Conservation (phyloP, 2,113 vertebrate genomes). For the Ariopsis seemanni region DNA sequence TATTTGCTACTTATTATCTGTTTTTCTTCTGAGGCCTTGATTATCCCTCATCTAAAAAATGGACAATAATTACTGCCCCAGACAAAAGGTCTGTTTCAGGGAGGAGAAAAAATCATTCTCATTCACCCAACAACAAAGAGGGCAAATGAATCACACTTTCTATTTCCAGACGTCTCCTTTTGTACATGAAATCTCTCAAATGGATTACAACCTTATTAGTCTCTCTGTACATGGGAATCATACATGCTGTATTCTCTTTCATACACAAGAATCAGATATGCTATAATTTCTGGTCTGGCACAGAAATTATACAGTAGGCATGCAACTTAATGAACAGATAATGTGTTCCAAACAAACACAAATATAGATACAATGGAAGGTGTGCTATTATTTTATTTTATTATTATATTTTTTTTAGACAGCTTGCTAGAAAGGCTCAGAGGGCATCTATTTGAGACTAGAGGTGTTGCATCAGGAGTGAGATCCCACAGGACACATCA, state of each 20-base stretch:
- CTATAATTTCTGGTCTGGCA: neutral
- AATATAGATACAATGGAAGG: neutral
- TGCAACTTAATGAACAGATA: neutral
- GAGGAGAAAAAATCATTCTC: constrained; percentile 59
- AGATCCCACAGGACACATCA: neutral
- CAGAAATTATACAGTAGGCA: neutral
- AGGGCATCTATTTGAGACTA: constrained; percentile 4
- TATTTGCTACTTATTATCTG: constrained; percentile 73
- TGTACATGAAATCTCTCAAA: constrained; percentile 57
- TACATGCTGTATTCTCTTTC: neutral
- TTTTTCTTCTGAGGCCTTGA: constrained; percentile 71
- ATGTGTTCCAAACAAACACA: neutral
- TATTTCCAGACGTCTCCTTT: constrained; percentile 60
- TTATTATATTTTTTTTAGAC: neutral
- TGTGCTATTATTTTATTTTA: neutral
- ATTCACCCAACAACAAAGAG: constrained; percentile 73
- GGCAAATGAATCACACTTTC: constrained; percentile 68
- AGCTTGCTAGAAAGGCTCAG: neutral
- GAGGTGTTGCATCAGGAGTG: neutral
- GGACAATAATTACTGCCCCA: constrained; percentile 75
- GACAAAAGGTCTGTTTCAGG: constrained; percentile 65
- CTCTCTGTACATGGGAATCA: neutral
- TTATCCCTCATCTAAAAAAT: constrained; percentile 70
- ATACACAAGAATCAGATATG: neutral
- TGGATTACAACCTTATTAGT: constrained; percentile 59